These are phyloP conservation scores for Cryptoblepharus egeriae DNA, from an alignment of 2,797 vertebrate species.

Conservation along the genomic window DNA sequence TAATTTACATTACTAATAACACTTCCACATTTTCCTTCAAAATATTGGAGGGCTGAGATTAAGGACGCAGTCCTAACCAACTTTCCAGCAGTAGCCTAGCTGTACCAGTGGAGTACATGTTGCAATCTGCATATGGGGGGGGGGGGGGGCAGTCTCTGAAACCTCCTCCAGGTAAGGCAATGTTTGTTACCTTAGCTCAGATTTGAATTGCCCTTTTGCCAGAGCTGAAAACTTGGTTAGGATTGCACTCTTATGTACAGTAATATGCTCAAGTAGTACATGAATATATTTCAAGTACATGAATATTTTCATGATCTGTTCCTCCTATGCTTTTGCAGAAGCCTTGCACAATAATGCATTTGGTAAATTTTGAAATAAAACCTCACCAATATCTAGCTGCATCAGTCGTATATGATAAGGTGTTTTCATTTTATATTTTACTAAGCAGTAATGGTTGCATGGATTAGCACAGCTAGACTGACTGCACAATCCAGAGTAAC, in stretches of 20 bases:
- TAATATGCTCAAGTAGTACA: background rate
- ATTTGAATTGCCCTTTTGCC: no score
- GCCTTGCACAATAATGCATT: background rate
- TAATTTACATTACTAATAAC: background rate
- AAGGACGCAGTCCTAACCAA: no score
- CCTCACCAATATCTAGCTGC: constrained; percentile 10
- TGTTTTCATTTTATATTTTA: constrained; percentile 36
- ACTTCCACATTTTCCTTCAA: background rate
- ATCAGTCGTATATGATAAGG: constrained; percentile 6
- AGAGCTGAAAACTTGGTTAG: no score
- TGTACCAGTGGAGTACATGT: no score
- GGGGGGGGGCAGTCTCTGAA: no score
- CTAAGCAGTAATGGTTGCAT: background rate
- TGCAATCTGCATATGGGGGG: no score
- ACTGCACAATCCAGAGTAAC: no score
- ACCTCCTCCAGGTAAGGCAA: no score
- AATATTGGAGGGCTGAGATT: background rate
- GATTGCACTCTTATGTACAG: no score
- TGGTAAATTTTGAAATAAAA: background rate
- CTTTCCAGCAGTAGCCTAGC: no score
- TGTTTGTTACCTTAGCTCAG: no score
- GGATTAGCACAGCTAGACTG: constrained; percentile 22
- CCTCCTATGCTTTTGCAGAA: background rate
- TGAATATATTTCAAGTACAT: no score
- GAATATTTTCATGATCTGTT: background rate